A percentile compares a stretch with the other conserved stretches of the same genome.
These are phyloP conservation scores for Chrysocyon brachyurus DNA, from an alignment of 2,797 vertebrate genomes.

Conservation along the genomic window DNA sequence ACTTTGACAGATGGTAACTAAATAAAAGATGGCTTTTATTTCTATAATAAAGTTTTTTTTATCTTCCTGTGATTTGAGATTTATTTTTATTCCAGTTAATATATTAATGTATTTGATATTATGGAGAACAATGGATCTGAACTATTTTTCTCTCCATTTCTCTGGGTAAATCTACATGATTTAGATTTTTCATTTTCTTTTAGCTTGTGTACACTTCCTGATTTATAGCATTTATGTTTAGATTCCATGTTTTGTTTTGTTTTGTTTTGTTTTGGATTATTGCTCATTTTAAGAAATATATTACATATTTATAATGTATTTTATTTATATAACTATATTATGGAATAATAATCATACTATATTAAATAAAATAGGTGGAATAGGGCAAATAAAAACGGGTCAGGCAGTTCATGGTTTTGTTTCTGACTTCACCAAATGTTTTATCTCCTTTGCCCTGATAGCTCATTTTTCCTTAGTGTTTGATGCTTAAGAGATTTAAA, in stretches of 20 bases:
- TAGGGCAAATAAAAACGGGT: not conserved
- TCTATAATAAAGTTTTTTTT: not conserved
- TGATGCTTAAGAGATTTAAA: not conserved
- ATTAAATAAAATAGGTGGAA: not conserved
- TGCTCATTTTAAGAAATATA: not conserved
- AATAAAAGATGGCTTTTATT: not conserved
- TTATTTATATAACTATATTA: not conserved
- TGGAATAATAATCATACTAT: not conserved
- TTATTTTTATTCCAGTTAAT: not conserved
- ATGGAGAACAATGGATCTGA: not conserved
- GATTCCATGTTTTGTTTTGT: not conserved
- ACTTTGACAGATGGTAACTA: no score
- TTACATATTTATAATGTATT: not conserved
- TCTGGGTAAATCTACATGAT: not conserved
- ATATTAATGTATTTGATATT: not conserved
- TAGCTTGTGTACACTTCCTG: not conserved
- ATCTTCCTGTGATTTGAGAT: not conserved
- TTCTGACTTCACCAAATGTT: not conserved
- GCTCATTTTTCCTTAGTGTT: not conserved
- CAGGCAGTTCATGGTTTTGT: not conserved
- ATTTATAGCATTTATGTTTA: slow-evolving; percentile 19
- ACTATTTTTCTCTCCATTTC: not conserved
- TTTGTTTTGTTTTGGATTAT: not conserved
- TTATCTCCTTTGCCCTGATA: not conserved
- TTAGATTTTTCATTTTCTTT: not conserved